A percentile compares a stretch with the other conserved stretches of the same genome.
These are phyloP conservation scores for Hippocampus comes DNA, from an alignment of 2,113 vertebrate species.

Conservation along the genomic window DNA sequence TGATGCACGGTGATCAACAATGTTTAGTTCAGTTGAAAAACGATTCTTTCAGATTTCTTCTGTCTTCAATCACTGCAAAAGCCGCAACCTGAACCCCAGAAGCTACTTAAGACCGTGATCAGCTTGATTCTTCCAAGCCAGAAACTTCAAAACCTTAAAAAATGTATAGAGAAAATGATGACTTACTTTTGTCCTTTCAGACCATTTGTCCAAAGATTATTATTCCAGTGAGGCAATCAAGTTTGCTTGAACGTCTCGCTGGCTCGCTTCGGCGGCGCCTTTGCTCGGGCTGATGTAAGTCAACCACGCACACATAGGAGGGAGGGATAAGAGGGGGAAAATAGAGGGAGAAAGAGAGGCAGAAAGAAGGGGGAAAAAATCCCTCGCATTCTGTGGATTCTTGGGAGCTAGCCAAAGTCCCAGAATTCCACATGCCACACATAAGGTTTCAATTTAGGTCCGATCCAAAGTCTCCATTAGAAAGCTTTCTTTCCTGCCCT, in stretches of 20 bases:
- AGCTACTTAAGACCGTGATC: not conserved
- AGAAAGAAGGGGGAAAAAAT: conserved; percentile 37
- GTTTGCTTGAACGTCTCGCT: conserved; percentile 18
- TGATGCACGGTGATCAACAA: not conserved
- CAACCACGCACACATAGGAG: conserved; percentile 74
- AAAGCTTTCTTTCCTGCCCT: conserved; percentile 66
- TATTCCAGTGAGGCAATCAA: conserved; percentile 39
- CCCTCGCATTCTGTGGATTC: conserved; percentile 88
- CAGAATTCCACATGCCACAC: conserved; percentile 89
- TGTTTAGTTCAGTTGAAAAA: not conserved
- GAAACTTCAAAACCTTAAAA: not conserved
- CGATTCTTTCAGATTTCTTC: not conserved
- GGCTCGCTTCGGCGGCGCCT: conserved; percentile 36
- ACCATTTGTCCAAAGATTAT: conserved; percentile 67
- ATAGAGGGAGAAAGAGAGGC: conserved; percentile 18
- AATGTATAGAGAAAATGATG: not conserved
- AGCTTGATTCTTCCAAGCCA: not conserved
- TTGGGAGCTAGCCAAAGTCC: conserved; percentile 87
- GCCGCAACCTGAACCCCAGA: not conserved
- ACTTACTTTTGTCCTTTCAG: conserved; percentile 49
- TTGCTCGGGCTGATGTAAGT: conserved; percentile 89
- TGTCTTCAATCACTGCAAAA: not conserved
- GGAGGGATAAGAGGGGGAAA: conserved; percentile 16
- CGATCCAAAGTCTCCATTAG: conserved; percentile 74
- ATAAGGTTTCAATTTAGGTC: conserved; percentile 95